A percentile compares a stretch with the other conserved stretches of the same genome.
phyloP scores from a whole-genome alignment of 2,888 invertebrate genomes.

The Philonicus albiceps region DNA sequence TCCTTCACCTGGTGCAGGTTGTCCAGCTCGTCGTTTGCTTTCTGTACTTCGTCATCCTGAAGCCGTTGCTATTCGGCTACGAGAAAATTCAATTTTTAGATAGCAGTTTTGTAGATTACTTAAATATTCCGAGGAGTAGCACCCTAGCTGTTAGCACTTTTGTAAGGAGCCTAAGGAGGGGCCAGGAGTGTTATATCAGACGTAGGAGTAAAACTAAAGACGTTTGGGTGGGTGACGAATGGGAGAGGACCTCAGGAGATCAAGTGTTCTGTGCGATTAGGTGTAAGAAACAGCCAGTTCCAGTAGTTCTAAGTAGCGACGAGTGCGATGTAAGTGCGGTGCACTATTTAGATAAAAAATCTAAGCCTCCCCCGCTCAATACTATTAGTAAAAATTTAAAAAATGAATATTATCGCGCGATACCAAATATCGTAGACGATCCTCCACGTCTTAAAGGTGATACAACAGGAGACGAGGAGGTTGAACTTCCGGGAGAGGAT shows the following conservation, averaged over 20 bases:
- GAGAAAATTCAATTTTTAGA: conserved; percentile 47
- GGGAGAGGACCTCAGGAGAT: conserved; percentile 2
- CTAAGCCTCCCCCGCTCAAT: not conserved
- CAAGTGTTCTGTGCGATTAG: conserved; percentile 1
- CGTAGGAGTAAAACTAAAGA: not conserved
- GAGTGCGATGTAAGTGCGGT: conserved; percentile 8
- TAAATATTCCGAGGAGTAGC: conserved; percentile 14
- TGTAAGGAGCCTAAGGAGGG: not conserved
- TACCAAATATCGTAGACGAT: not conserved
- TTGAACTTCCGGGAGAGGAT: not conserved
- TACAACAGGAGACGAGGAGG: not conserved
- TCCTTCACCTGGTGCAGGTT: conserved; percentile 25
- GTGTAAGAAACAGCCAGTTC: conserved; percentile 3
- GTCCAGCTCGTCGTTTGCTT: conserved; percentile 42
- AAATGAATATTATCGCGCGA: not conserved
- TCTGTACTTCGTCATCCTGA: conserved; percentile 45
- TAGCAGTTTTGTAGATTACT: conserved; percentile 48
- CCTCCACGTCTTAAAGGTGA: not conserved
- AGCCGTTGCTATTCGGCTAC: conserved; percentile 44
- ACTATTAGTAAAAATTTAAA: not conserved
- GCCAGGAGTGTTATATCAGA: not conserved
- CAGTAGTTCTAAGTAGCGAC: not conserved
- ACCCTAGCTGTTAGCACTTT: conserved; percentile 9
- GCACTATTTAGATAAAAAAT: not conserved
- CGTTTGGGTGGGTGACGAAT: not conserved